These are phyloP conservation scores for Passer domesticus DNA, from an alignment of 2,113 vertebrate genomes.

Conservation along the genomic window DNA sequence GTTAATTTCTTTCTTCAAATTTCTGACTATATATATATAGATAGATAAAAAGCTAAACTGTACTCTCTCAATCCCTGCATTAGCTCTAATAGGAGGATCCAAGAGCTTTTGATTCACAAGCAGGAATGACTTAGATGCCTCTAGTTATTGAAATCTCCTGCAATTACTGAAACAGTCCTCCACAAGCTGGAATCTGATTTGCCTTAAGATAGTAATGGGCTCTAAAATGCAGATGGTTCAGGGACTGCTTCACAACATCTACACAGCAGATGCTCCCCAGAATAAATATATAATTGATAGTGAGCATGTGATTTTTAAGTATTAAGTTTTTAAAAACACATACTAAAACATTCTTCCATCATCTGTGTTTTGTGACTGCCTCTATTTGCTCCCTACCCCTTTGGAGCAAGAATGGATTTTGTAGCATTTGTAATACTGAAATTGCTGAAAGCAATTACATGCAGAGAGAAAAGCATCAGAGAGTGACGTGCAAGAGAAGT, in stretches of 20 bases:
- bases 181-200: constrained; percentile 53
- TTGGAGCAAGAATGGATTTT: background rate
- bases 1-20: background rate
- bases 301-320: background rate
- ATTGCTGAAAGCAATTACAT: background rate
- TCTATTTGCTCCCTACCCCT: background rate
- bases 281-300: background rate
- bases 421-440: background rate
- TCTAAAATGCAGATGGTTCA: constrained; percentile 34
- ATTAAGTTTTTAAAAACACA: background rate
- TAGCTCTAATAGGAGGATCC: background rate
- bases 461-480: background rate
- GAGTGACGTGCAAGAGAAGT: background rate
- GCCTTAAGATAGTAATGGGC: constrained; percentile 26
- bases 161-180: constrained; percentile 10
- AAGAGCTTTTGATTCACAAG: background rate
- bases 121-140: constrained; percentile 1
- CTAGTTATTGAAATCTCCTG: constrained; percentile 3
- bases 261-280: background rate
- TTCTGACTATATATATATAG: background rate
- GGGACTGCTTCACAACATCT: background rate
- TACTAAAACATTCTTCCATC: background rate
- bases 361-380: background rate
- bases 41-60: background rate
- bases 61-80: background rate